Percentiles rank a stretch among this genome's conserved stretches.
Evolutionary conservation across 2,888 invertebrate species (phyloP).

Genomic region (Lordiphosa andalusiaca): DNA sequence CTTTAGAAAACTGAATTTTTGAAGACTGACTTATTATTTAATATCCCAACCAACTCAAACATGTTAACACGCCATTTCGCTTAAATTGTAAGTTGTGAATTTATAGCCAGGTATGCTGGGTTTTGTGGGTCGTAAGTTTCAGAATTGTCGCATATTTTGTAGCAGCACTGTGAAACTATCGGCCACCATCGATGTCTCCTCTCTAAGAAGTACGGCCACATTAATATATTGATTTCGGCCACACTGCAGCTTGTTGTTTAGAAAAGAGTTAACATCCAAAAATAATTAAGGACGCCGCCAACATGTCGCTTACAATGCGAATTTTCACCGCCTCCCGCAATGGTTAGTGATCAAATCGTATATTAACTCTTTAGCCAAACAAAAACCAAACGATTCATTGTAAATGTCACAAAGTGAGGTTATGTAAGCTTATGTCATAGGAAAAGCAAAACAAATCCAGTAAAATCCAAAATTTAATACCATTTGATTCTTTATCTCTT

Average conservation of each 20-base stretch:
- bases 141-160: too few relatives aligned
- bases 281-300: constrained; percentile 34
- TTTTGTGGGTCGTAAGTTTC: too few relatives aligned
- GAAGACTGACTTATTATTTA: too few relatives aligned
- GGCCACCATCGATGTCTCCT: too few relatives aligned
- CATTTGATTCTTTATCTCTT: constrained; percentile 14
- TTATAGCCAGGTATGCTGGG: too few relatives aligned
- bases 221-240: too few relatives aligned
- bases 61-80: too few relatives aligned
- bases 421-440: constrained; percentile 80
- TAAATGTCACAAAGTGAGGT: constrained; percentile 62
- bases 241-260: constrained; percentile 18
- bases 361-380: neutral
- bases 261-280: constrained; percentile 7
- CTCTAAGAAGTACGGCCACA: too few relatives aligned
- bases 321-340: constrained; percentile 73
- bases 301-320: constrained; percentile 72
- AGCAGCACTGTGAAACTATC: too few relatives aligned
- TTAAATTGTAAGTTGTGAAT: too few relatives aligned
- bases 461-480: neutral
- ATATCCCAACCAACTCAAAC: too few relatives aligned
- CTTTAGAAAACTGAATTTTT: too few relatives aligned
- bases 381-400: neutral
- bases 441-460: constrained; percentile 26
- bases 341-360: constrained; percentile 62